phyloP scores from a whole-genome alignment of 2,888 invertebrate species.

The Latrodectus elegans region DNA sequence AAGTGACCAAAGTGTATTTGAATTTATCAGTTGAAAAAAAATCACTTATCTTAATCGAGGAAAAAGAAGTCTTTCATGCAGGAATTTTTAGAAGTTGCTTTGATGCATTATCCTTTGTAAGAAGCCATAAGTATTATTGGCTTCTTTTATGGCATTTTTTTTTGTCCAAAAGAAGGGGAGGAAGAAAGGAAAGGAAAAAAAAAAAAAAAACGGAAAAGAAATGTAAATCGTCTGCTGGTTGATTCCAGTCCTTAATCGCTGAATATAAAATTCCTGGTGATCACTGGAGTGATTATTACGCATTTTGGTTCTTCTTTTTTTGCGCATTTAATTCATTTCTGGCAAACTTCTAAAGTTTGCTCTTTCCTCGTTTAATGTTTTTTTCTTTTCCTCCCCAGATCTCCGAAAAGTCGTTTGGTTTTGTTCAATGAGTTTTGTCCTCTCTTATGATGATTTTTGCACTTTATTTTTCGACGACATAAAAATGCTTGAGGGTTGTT shows the following conservation, averaged over 20 bases:
- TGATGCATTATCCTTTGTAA: slow-evolving; percentile 27
- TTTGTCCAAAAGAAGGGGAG: background rate
- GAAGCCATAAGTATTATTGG: slow-evolving; percentile 23
- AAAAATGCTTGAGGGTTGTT: slow-evolving; percentile 12
- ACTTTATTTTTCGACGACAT: background rate
- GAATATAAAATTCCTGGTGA: slow-evolving; percentile 41
- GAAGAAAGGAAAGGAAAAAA: no score
- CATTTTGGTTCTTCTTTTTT: slow-evolving; percentile 3
- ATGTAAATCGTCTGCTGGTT: no score
- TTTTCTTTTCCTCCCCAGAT: background rate
- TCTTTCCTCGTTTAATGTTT: slow-evolving; percentile 7
- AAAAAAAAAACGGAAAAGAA: slow-evolving; percentile 1
- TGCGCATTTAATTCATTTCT: slow-evolving; percentile 24
- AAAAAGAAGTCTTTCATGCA: no score
- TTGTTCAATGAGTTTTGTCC: slow-evolving; percentile 1
- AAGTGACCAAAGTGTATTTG: no score
- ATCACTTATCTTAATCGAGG: no score
- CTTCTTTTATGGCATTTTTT: background rate
- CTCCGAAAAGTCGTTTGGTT: background rate
- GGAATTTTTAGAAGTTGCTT: background rate
- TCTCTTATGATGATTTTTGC: background rate
- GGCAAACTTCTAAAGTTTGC: slow-evolving; percentile 14
- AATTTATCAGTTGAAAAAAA: no score
- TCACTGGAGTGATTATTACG: slow-evolving; percentile 36
- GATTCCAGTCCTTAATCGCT: slow-evolving; percentile 13